A percentile compares a stretch with the other conserved stretches of the same genome.
These are phyloP conservation scores for Micromussa lordhowensis DNA, from an alignment of 92 coral and sea anemone genomes.

Conservation along the genomic window DNA sequence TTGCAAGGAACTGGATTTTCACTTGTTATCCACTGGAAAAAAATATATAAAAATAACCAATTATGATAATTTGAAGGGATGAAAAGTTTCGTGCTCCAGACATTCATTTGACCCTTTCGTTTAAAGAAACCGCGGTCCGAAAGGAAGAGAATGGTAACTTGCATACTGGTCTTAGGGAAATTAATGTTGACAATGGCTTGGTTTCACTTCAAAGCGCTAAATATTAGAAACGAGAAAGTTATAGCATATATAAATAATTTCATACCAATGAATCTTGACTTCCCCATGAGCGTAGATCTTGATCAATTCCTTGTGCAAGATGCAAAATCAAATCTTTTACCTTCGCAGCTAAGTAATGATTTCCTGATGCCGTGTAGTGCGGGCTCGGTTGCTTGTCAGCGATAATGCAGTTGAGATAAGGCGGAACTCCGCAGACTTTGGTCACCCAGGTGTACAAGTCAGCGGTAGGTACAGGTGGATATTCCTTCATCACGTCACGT, in stretches of 20 bases:
- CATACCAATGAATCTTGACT: neutral
- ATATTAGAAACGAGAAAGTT: too few relatives aligned
- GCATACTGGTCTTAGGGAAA: neutral
- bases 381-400: conserved; percentile 64
- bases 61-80: neutral
- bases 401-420: conserved; percentile 59
- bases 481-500: conserved; percentile 51
- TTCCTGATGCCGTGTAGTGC: conserved; percentile 78
- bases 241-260: too few relatives aligned
- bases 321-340: conserved; percentile 40
- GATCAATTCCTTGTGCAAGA: neutral
- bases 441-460: conserved; percentile 76
- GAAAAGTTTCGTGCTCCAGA: neutral
- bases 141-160: neutral
- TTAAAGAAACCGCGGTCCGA: too few relatives aligned
- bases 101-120: too few relatives aligned
- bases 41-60: neutral
- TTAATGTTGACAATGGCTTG: too few relatives aligned
- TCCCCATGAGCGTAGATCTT: neutral
- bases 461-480: conserved; percentile 58
- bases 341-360: conserved; percentile 62
- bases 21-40: neutral
- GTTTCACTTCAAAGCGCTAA: too few relatives aligned
- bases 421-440: conserved; percentile 70
- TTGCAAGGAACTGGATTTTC: conserved; percentile 40